phyloP scores from a whole-genome alignment of 2,113 vertebrate species.

The Oplegnathus fasciatus region DNA sequence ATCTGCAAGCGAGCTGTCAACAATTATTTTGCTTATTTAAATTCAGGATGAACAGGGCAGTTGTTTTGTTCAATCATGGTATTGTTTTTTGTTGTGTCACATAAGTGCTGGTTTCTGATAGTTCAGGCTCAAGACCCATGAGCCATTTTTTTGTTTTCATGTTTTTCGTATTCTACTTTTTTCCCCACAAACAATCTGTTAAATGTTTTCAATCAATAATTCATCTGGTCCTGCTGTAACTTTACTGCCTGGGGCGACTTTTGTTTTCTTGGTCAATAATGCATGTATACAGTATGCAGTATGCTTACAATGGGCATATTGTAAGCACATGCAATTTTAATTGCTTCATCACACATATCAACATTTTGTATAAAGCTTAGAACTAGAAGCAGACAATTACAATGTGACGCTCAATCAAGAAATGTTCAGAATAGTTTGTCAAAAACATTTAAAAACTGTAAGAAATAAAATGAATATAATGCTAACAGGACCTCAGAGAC shows the following conservation, averaged over 20 bases:
- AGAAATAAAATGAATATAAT: slow-evolving; percentile 14
- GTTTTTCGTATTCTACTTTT: not conserved
- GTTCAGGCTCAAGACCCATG: not conserved
- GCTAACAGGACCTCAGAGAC: slow-evolving; percentile 32
- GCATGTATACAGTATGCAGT: not conserved
- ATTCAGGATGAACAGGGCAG: not conserved
- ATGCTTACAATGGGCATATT: not conserved
- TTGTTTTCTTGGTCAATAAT: slow-evolving; percentile 8
- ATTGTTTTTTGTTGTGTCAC: not conserved
- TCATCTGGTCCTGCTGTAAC: not conserved
- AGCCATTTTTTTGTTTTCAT: not conserved
- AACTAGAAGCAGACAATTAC: not conserved
- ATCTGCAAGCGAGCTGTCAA: slow-evolving; percentile 34
- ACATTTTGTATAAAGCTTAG: not conserved
- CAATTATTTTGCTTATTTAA: slow-evolving; percentile 35
- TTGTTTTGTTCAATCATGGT: slow-evolving; percentile 3
- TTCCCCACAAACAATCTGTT: slow-evolving; percentile 4
- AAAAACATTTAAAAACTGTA: slow-evolving; percentile 8
- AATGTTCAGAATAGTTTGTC: not conserved
- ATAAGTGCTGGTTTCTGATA: not conserved
- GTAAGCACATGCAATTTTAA: not conserved
- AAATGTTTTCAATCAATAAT: slow-evolving; percentile 25
- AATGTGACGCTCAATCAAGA: not conserved
- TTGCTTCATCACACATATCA: not conserved
- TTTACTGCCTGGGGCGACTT: not conserved